phyloP scores from a whole-genome alignment of 2,113 vertebrate genomes.

The Anguilla rostrata region DNA sequence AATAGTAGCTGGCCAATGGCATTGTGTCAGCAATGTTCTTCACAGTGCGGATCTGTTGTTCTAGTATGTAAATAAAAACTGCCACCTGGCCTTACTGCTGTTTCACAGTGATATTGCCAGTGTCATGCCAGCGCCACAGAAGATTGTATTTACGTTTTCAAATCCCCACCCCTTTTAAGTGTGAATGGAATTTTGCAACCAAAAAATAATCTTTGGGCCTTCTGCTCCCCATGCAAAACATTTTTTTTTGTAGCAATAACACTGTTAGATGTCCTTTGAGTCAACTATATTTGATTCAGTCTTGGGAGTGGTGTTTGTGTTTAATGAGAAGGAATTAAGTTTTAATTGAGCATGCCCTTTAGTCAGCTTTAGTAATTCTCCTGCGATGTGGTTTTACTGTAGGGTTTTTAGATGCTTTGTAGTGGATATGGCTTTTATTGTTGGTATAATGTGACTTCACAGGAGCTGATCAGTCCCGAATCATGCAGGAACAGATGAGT shows the following conservation, averaged over 20 bases:
- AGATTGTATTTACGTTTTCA: not conserved
- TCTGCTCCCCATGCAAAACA: not conserved
- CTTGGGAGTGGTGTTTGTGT: not conserved
- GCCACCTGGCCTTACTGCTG: not conserved
- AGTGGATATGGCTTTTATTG: not conserved
- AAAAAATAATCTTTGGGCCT: not conserved
- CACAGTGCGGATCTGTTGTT: not conserved
- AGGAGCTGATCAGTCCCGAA: slow-evolving; percentile 96
- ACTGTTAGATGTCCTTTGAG: not conserved
- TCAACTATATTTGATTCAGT: not conserved
- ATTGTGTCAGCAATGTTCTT: not conserved
- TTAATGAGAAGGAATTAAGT: not conserved
- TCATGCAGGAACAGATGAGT: slow-evolving; percentile 99
- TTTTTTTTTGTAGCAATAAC: not conserved
- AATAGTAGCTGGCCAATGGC: slow-evolving; percentile 7
- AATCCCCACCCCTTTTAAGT: not conserved
- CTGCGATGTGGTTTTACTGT: not conserved
- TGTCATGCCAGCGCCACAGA: not conserved
- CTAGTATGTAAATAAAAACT: slow-evolving; percentile 1
- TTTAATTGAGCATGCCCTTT: not conserved
- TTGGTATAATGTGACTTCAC: not conserved
- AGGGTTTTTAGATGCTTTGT: not conserved
- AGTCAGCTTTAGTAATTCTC: not conserved
- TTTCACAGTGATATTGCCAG: not conserved
- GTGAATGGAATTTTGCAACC: not conserved